These are phyloP conservation scores for Arion vulgaris DNA, from an alignment of 1,140 invertebrate species.

Conservation along the genomic window DNA sequence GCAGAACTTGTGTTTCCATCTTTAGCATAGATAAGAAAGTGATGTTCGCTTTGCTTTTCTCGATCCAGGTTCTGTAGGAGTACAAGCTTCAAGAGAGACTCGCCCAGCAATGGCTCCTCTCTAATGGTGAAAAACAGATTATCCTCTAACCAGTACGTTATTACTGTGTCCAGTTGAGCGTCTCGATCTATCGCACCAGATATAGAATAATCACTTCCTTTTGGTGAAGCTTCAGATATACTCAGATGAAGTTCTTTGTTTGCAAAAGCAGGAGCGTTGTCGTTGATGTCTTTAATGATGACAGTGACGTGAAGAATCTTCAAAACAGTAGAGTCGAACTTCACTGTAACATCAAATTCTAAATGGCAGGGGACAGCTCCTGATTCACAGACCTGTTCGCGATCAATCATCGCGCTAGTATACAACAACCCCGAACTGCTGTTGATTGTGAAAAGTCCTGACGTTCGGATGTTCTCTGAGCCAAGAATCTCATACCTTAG, in stretches of 20 bases:
- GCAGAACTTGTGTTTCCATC: conserved; percentile 87
- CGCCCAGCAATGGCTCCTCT: conserved; percentile 53
- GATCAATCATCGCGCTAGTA: conserved; percentile 56
- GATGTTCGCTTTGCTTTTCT: conserved; percentile 90
- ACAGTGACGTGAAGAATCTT: conserved; percentile 59
- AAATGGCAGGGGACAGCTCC: conserved; percentile 43
- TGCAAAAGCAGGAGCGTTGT: conserved; percentile 89
- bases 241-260: conserved; percentile 46
- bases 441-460: conserved; percentile 76
- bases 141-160: conserved; percentile 84
- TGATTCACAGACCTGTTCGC: conserved; percentile 59
- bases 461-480: conserved; percentile 32
- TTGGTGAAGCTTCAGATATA: conserved; percentile 71
- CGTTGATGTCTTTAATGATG: conserved; percentile 84
- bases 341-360: conserved; percentile 58
- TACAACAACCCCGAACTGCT: conserved; percentile 52
- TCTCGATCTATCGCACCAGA: conserved; percentile 61
- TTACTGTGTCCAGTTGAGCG: conserved; percentile 76
- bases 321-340: conserved; percentile 40
- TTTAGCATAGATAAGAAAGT: conserved; percentile 87
- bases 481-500: conserved; percentile 47
- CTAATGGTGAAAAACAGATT: conserved; percentile 52
- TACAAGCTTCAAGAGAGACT: conserved; percentile 54
- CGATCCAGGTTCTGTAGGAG: conserved; percentile 79
- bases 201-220: conserved; percentile 80